Evolutionary conservation across 1,140 invertebrate species (phyloP).

Genomic region (Coptotermes formosanus): DNA sequence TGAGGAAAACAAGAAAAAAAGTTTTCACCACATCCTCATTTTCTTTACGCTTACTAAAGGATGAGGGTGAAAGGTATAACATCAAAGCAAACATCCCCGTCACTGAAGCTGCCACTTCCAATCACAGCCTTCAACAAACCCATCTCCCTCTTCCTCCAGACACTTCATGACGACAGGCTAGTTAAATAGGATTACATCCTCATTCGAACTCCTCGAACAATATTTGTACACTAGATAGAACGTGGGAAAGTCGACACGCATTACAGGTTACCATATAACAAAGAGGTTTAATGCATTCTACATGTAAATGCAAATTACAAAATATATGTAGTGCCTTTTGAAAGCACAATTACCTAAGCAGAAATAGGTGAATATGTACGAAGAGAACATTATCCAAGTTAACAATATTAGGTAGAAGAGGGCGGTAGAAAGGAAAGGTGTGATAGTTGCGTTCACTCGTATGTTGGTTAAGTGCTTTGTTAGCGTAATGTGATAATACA

Average conservation of each 20-base stretch:
- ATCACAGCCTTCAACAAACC: background rate
- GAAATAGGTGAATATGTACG: background rate
- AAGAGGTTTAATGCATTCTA: background rate
- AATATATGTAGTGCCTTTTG: background rate
- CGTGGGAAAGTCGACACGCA: background rate
- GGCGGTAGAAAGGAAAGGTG: background rate
- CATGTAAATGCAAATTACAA: background rate
- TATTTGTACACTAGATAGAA: background rate
- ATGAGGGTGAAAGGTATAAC: background rate
- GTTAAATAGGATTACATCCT: background rate
- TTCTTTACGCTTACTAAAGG: background rate
- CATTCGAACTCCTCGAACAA: background rate
- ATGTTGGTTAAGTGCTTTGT: background rate
- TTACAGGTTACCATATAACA: background rate
- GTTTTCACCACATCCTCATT: background rate
- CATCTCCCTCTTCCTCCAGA: background rate
- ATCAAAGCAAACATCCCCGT: background rate
- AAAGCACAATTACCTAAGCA: background rate
- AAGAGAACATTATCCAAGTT: background rate
- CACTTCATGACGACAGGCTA: background rate
- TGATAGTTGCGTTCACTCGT: background rate
- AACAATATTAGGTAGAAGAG: background rate
- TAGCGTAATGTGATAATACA: background rate
- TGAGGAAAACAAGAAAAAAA: background rate
- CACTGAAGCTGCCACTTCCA: background rate